Conservation (phyloP, 2,113 vertebrate genomes). For the Thermophis baileyi region DNA sequence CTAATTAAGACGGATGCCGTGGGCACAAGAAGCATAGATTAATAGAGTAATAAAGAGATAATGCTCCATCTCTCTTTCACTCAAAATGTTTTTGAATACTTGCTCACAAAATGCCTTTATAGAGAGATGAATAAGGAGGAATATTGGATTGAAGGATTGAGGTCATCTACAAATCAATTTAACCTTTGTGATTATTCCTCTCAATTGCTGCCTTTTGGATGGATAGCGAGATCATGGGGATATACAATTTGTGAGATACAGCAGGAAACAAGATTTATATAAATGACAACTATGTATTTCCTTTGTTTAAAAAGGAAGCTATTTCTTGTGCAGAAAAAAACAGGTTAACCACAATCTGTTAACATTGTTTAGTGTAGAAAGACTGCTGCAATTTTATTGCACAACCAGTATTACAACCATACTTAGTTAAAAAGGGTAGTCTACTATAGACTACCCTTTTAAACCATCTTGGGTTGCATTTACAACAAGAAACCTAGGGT, state of each 20-base stretch:
- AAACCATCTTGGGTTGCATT: no score
- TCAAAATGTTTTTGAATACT: background rate
- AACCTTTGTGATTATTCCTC: background rate
- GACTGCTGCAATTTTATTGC: background rate
- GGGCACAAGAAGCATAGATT: background rate
- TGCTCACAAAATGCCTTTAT: background rate
- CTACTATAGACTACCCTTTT: no score
- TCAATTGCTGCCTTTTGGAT: background rate
- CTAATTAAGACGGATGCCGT: background rate
- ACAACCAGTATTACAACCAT: background rate
- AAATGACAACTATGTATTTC: background rate
- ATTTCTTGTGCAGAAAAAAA: background rate
- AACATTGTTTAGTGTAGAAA: background rate
- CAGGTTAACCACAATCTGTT: background rate
- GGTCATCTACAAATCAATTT: background rate
- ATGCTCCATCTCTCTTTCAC: background rate
- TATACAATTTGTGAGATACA: background rate
- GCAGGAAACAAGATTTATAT: background rate
- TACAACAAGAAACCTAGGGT: no score
- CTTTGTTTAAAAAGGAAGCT: background rate
- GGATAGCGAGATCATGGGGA: background rate
- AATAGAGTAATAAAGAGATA: background rate
- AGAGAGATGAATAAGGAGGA: background rate
- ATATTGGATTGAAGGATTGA: background rate
- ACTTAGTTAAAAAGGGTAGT: no score